Base-by-base conservation (phyloP, 2,888 invertebrate species). In the Digitonthophagus gazella region DNA sequence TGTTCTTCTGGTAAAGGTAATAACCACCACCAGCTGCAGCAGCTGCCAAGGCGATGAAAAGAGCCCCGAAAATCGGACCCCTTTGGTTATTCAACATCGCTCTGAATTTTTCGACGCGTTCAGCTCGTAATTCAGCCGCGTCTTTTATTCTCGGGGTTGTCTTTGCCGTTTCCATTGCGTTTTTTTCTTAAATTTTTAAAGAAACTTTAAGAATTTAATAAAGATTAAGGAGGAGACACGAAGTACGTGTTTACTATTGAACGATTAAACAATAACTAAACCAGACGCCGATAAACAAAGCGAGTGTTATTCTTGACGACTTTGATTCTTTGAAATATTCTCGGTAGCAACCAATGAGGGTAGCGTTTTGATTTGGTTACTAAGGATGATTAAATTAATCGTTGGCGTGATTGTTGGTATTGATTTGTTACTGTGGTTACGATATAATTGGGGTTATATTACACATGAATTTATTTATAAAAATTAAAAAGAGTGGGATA, bases 121-220 rank as follows among this genome's bases (percentile, higher is more conserved):
- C 61, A 1, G 61, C 20, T 16, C 20, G 18, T 20, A 61, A 20
- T 8, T 61, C 61, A 14, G 20, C 61, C 5, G 61, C 61, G 20
- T 61, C 61, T n/a, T 61, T 61, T 19, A 61, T 61, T 20, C 61
- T 61, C 11, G 28, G 28, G 5, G 61, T 61, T n/a, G 61, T 61
- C 61, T 61, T 61, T n/a, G 61, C 61, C 5, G 61, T 61, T n/a
- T 61, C 61, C 61, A 61, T 61, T 18, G n/a, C 61, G n/a, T 4
- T 61, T 61, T 18, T 18, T 15, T 57, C 16, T 5, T 15, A 20
- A 44, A 8, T 44, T 44, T 44, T 44, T 44, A 44, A 44, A 5
- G 28, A 44, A 44, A n/a, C n/a, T n/a, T n/a, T n/a, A n/a, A n/a
- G n/a, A n/a, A n/a, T n/a, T n/a, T n/a, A n/a, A n/a, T n/a, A 44